These are phyloP conservation scores for Trinectes maculatus DNA, from an alignment of 2,113 vertebrate genomes.

Conservation along the genomic window DNA sequence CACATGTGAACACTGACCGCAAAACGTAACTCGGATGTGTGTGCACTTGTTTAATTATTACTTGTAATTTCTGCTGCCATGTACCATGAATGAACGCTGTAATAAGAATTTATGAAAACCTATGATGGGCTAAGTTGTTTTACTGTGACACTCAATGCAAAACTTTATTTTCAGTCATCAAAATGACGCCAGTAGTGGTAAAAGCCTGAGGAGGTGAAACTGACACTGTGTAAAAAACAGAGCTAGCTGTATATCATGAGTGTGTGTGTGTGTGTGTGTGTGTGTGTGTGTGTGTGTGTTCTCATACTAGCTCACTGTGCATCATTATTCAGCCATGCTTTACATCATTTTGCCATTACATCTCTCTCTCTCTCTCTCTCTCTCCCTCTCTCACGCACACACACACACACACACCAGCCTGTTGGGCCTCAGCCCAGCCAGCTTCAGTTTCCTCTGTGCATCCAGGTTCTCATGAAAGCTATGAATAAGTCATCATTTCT, in stretches of 20 bases:
- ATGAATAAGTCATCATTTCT: constrained; percentile 79
- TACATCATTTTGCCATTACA: too few relatives aligned
- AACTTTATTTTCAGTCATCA: background rate
- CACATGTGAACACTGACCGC: too few relatives aligned
- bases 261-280: too few relatives aligned
- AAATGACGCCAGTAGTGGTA: background rate
- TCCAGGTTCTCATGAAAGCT: constrained; percentile 68
- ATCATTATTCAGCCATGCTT: too few relatives aligned
- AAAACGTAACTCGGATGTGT: too few relatives aligned
- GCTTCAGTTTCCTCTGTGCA: constrained; percentile 66
- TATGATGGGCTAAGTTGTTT: too few relatives aligned
- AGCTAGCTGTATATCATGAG: background rate
- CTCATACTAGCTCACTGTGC: too few relatives aligned
- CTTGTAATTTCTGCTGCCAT: too few relatives aligned
- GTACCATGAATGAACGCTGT: too few relatives aligned
- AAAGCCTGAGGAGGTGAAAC: background rate
- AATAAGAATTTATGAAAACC: too few relatives aligned
- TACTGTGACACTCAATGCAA: background rate
- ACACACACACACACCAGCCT: constrained; percentile 22
- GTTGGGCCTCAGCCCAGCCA: constrained; percentile 32
- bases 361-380: too few relatives aligned
- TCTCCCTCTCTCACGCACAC: background rate
- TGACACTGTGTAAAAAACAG: background rate
- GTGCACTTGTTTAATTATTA: too few relatives aligned
- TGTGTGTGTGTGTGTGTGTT: background rate